phyloP scores from a whole-genome alignment of 2,888 invertebrate species.

The Aphrophora alni region DNA sequence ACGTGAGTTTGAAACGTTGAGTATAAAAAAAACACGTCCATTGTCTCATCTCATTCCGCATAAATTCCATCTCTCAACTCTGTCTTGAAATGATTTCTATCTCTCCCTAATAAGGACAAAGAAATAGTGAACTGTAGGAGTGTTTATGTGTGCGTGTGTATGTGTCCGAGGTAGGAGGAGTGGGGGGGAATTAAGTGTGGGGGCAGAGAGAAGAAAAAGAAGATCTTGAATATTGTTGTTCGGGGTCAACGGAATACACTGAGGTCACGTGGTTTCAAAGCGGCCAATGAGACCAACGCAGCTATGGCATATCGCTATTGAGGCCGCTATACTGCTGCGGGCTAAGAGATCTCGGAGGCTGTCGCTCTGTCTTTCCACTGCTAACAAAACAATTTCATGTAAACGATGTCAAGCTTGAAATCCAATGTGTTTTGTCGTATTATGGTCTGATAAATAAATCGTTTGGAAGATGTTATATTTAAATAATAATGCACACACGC shows the following conservation, averaged over 20 bases:
- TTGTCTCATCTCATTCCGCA: neutral
- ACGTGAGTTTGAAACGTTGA: too few species aligned
- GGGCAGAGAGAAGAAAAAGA: constrained; percentile 9
- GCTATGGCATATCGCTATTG: neutral
- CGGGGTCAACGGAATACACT: constrained; percentile 6
- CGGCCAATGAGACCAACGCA: neutral
- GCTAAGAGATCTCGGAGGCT: neutral
- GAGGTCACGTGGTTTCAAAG: neutral
- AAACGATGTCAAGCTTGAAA: neutral
- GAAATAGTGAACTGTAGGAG: neutral
- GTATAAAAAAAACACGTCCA: neutral
- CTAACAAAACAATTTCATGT: neutral
- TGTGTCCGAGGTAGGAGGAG: neutral
- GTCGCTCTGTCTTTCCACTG: neutral
- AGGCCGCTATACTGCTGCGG: neutral
- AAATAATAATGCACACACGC: too few species aligned
- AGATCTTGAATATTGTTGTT: constrained; percentile 4
- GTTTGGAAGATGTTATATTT: too few species aligned
- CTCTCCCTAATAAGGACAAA: neutral
- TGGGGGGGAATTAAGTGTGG: neutral
- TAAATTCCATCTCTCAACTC: neutral
- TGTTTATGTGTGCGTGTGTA: neutral
- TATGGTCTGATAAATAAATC: too few species aligned
- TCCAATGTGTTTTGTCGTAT: too few species aligned
- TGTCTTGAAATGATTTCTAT: neutral